Evolutionary conservation across 2,113 vertebrate species (phyloP), one percentile per base, ranked within the genome.

Genomic region (Pituophis catenifer): DNA sequence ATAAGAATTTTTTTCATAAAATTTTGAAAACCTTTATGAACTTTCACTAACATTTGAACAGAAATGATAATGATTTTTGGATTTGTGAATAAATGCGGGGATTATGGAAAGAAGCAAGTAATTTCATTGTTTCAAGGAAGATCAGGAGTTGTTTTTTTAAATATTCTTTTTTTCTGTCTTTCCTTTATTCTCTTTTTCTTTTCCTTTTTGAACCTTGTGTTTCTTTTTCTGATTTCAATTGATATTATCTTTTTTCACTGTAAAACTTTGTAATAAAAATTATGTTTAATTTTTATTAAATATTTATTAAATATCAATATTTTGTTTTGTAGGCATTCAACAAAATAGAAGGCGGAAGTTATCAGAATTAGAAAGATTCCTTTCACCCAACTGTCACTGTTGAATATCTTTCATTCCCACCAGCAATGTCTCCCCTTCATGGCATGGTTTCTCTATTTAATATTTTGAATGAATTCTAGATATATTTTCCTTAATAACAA

Each of bases 401-500:
- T 93, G 62, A 48, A 94, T 95, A 70, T 89, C 62, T 93, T 94
- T 89, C 91, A 92, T 75, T 23, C 29, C 29, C 29, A 13, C 92
- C 17, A 95, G 91, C 96, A 91, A 91, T 53, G 59, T 29, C 48
- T 57, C 89, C 92, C 94, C 94, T 94, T 88, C 62, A 21, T 93
- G 93, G 92, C 55, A 94, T 89, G 81, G 91, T 89, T 57, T 50
- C 33, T 88, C 17, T 54, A 91, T 95, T 94, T 92, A 13, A 70
- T 70, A 94, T 96, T 94, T 96, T 95, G 90, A 90, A 90, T 89
- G 58, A 94, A 91, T 89, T 95, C 93, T 92, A 54, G 87, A 70
- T 92, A 94, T 94, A 90, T 93, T 96, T 97, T 95, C 94, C 92
- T 93, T 94, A 81, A 95, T 92, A 95, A 93, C 93, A 94, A 92